These are phyloP conservation scores for Xestia sexstrigata DNA, from an alignment of 2,888 invertebrate genomes.

Conservation along the genomic window DNA sequence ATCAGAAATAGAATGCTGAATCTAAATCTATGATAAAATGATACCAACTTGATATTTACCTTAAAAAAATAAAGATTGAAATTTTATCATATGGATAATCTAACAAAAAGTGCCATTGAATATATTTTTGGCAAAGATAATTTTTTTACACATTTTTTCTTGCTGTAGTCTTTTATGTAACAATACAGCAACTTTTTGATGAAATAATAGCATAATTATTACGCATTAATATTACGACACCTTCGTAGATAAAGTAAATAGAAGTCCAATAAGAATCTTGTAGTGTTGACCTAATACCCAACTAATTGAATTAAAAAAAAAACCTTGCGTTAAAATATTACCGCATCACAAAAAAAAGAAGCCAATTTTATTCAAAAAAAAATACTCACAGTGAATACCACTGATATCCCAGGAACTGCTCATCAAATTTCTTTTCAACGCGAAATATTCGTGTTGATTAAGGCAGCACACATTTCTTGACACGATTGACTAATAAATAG, in stretches of 20 bases:
- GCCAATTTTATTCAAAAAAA: conserved; percentile 33
- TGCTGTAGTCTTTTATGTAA: background rate
- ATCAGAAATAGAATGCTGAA: background rate
- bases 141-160: background rate
- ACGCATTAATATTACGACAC: background rate
- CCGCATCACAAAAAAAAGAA: conserved; percentile 39
- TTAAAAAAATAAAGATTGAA: no score
- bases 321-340: conserved; percentile 39
- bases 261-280: conserved; percentile 58
- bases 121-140: background rate
- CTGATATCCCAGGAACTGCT: conserved; percentile 48
- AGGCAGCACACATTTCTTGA: conserved; percentile 51
- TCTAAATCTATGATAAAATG: background rate
- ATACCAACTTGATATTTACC: background rate
- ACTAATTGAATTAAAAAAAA: conserved; percentile 66
- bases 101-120: background rate
- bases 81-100: background rate
- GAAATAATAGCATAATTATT: background rate
- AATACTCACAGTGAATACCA: conserved; percentile 59
- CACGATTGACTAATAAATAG: conserved; percentile 52
- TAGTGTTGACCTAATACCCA: conserved; percentile 52
- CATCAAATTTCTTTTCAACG: conserved; percentile 63
- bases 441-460: conserved; percentile 33
- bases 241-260: background rate
- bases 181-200: no score